These are phyloP conservation scores for Neotoxoptera formosana DNA, from an alignment of 1,140 invertebrate species.

Conservation along the genomic window DNA sequence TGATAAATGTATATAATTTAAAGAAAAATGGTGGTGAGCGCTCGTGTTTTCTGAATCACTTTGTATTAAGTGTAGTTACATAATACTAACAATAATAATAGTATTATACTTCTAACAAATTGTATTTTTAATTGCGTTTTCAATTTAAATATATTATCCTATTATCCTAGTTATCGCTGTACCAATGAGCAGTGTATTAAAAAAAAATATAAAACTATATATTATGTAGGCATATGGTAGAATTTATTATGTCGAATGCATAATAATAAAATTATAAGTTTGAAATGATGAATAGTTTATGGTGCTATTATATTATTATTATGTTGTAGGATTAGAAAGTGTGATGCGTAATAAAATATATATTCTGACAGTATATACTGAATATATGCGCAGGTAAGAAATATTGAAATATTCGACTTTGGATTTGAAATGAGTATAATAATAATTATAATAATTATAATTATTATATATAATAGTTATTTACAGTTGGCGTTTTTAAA, in stretches of 20 bases:
- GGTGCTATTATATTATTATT: neutral
- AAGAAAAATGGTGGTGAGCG: too few species aligned
- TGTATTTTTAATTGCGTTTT: neutral
- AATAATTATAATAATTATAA: too few species aligned
- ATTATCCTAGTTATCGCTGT: neutral
- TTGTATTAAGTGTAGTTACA: neutral
- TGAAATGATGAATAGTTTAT: neutral
- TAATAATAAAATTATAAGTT: neutral
- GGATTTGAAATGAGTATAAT: neutral
- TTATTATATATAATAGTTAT: too few species aligned
- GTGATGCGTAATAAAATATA: neutral
- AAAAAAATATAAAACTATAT: neutral
- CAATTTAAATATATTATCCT: neutral
- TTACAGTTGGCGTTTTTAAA: neutral
- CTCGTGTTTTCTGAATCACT: neutral
- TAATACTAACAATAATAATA: neutral
- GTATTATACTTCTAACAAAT: neutral
- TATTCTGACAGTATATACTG: constrained; percentile 11
- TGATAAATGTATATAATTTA: too few species aligned
- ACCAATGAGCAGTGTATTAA: neutral
- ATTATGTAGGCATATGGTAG: too few species aligned
- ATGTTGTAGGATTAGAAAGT: neutral
- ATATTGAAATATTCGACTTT: neutral
- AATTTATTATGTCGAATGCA: neutral
- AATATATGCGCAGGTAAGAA: neutral